Conservation (phyloP, 2,888 invertebrate genomes). For the Drosophila ustulata region DNA sequence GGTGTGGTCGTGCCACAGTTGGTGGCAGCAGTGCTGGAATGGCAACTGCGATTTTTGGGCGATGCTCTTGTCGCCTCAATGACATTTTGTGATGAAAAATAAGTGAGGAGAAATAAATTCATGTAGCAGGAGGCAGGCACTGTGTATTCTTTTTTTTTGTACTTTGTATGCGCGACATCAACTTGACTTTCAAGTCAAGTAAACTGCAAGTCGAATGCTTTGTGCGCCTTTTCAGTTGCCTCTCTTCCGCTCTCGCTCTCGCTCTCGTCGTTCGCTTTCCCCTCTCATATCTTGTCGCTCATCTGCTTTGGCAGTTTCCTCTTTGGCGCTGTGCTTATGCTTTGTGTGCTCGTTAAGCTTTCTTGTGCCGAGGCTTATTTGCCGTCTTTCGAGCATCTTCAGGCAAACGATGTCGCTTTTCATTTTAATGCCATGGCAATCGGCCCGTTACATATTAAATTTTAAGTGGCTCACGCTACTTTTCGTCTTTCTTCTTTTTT, state of each 20-base stretch:
- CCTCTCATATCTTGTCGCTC: conserved; percentile 4
- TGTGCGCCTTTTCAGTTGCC: conserved; percentile 36
- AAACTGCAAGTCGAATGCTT: conserved; percentile 63
- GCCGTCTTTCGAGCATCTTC: conserved; percentile 24
- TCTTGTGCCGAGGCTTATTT: conserved; percentile 52
- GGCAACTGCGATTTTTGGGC: conserved; percentile 55
- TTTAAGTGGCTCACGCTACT: conserved; percentile 56
- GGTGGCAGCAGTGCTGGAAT: conserved; percentile 14
- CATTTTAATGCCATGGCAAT: conserved; percentile 60
- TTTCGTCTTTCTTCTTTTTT: conserved; percentile 6
- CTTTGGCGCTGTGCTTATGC: conserved; percentile 40
- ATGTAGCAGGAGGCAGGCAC: conserved; percentile 27
- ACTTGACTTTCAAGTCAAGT: conserved; percentile 64
- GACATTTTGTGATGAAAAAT: conserved; percentile 59
- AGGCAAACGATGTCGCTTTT: conserved; percentile 41
- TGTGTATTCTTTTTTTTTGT: not conserved
- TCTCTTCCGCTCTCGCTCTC: not conserved
- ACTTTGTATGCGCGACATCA: conserved; percentile 42
- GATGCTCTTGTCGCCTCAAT: conserved; percentile 42
- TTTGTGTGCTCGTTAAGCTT: conserved; percentile 68
- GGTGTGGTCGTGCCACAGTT: conserved; percentile 2
- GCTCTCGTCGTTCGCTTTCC: not conserved
- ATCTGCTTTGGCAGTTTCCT: conserved; percentile 37
- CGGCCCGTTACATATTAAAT: conserved; percentile 65
- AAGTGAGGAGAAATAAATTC: conserved; percentile 59